These are phyloP conservation scores for Danio albolineatus DNA, from an alignment of 2,797 vertebrate species.

Conservation along the genomic window DNA sequence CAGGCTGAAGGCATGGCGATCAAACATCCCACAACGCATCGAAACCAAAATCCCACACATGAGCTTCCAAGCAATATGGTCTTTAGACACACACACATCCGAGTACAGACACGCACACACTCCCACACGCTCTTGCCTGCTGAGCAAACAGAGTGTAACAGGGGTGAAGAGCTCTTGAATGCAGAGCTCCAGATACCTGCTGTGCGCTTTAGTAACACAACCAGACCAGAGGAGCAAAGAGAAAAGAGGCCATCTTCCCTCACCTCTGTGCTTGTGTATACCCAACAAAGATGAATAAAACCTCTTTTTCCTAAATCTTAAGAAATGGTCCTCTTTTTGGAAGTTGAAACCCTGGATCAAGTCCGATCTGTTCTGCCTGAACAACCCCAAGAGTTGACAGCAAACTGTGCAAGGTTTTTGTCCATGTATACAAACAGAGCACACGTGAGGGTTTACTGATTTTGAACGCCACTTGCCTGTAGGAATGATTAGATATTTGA, in stretches of 20 bases:
- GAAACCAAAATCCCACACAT: constrained; percentile 17
- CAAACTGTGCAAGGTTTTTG: not conserved
- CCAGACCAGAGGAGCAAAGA: not conserved
- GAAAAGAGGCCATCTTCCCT: constrained; percentile 21
- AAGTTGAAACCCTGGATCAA: constrained; percentile 60
- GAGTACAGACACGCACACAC: constrained; percentile 6
- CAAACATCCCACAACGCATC: constrained; percentile 5
- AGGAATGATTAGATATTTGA: not conserved
- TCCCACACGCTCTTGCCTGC: constrained; percentile 38
- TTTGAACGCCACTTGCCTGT: not conserved
- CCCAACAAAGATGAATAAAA: constrained; percentile 46
- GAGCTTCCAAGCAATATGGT: constrained; percentile 32
- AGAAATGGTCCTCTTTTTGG: constrained; percentile 45
- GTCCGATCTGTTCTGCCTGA: constrained; percentile 55
- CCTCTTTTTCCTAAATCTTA: constrained; percentile 44
- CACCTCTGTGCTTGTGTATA: constrained; percentile 43
- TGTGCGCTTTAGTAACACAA: constrained; percentile 40
- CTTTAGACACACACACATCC: constrained; percentile 13
- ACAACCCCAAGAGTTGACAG: constrained; percentile 27
- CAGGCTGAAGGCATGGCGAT: constrained; percentile 5
- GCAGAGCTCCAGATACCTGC: constrained; percentile 44
- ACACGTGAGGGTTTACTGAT: not conserved
- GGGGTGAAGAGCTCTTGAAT: constrained; percentile 54
- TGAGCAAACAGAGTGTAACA: constrained; percentile 51
- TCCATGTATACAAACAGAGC: constrained; percentile 1